Percentiles rank a stretch among this genome's conserved stretches.
phyloP scores from a whole-genome alignment of 2,113 vertebrate genomes.

The Hemichromis elongatus region DNA sequence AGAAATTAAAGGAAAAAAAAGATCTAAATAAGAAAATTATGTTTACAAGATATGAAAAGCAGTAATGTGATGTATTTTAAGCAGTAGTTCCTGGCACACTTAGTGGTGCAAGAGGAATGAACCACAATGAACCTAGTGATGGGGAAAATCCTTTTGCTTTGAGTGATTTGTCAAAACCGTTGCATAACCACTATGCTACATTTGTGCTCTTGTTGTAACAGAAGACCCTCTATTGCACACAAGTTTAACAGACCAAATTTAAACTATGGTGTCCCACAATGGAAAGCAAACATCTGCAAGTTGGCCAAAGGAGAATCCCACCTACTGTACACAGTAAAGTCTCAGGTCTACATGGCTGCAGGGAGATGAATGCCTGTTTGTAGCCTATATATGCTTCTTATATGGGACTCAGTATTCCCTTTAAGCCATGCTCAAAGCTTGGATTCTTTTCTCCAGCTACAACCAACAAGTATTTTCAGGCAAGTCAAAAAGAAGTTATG shows the following conservation, averaged over 20 bases:
- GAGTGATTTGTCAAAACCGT: slow-evolving; percentile 38
- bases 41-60: background rate
- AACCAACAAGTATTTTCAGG: background rate
- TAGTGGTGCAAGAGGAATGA: background rate
- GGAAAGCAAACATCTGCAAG: slow-evolving; percentile 49
- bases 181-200: slow-evolving; percentile 1
- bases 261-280: slow-evolving; percentile 55
- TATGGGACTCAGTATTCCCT: background rate
- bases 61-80: background rate
- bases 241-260: slow-evolving; percentile 41
- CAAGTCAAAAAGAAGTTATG: background rate
- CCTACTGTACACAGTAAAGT: background rate
- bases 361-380: background rate
- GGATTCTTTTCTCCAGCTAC: background rate
- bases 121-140: slow-evolving; percentile 18
- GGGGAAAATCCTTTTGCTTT: slow-evolving; percentile 48
- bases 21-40: background rate
- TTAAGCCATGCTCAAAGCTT: background rate
- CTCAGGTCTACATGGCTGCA: background rate
- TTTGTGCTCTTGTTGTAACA: slow-evolving; percentile 43
- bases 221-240: slow-evolving; percentile 42
- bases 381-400: background rate
- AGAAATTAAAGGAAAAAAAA: background rate
- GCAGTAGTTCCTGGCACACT: background rate
- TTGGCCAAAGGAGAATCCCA: slow-evolving; percentile 36